A percentile compares a stretch with the other conserved stretches of the same genome.
Evolutionary conservation across 2,113 vertebrate species (phyloP).

Genomic region (Charadrius vociferus): DNA sequence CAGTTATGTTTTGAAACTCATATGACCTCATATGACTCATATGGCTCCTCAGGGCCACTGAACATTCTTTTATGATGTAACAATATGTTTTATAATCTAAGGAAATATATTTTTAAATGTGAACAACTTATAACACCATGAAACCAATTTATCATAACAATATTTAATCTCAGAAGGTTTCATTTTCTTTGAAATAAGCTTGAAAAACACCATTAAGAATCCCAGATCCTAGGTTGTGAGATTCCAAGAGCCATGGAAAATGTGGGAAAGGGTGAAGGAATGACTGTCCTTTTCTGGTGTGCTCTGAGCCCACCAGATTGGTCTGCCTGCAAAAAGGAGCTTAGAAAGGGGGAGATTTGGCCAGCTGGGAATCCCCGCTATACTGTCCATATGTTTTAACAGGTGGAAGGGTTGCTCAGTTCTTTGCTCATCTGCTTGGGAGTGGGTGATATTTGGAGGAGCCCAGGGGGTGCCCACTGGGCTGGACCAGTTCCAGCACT

Average conservation of each 20-base stretch:
- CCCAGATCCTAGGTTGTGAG: neutral
- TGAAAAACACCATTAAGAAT: neutral
- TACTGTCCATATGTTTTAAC: neutral
- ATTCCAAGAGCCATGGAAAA: neutral
- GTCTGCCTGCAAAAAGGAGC: neutral
- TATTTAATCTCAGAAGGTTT: neutral
- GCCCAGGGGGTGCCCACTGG: neutral
- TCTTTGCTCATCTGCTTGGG: neutral
- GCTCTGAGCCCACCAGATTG: neutral
- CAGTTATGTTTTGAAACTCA: neutral
- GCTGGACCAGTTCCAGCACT: neutral
- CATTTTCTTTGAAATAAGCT: neutral
- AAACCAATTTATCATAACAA: neutral
- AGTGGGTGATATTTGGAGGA: neutral
- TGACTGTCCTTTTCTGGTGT: neutral
- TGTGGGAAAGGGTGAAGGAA: neutral
- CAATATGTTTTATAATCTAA: neutral
- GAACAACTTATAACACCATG: neutral
- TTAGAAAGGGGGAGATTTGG: neutral
- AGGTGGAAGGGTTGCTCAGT: neutral
- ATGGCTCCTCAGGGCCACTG: neutral
- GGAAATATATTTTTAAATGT: neutral
- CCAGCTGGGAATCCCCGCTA: slow-evolving; percentile 9
- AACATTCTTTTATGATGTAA: neutral
- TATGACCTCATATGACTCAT: too few species aligned